phyloP scores from a whole-genome alignment of 2,797 vertebrate genomes.

The Hypotaenidia philippensis region DNA sequence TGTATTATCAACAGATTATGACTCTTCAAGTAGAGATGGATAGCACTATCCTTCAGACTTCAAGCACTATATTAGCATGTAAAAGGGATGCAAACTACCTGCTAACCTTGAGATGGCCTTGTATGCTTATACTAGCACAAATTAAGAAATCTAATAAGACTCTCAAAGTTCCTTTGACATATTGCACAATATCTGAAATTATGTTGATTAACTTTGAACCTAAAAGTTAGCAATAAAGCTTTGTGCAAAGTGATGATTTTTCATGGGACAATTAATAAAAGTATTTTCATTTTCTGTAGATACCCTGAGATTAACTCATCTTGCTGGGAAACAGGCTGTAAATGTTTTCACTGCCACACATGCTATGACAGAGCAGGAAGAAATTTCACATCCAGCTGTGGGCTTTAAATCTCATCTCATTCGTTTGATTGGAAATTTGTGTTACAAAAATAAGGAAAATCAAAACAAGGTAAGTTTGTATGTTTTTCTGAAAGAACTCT shows the following conservation, averaged over 20 bases:
- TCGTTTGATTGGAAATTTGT: slow-evolving; percentile 94
- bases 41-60: background rate
- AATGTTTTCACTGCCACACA: slow-evolving; percentile 89
- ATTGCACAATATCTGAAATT: background rate
- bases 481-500: background rate
- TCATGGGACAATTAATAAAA: background rate
- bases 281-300: slow-evolving; percentile 74
- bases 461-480: slow-evolving; percentile 89
- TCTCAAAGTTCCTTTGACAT: background rate
- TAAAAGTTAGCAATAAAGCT: background rate
- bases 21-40: rapidly evolving
- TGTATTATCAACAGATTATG: background rate
- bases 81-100: background rate
- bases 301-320: slow-evolving; percentile 88
- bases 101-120: background rate
- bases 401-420: slow-evolving; percentile 97
- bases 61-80: background rate
- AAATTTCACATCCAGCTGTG: slow-evolving; percentile 78
- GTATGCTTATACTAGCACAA: background rate
- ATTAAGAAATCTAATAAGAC: background rate
- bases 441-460: slow-evolving; percentile 88
- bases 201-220: background rate
- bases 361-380: slow-evolving; percentile 77
- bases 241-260: background rate
- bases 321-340: slow-evolving; percentile 85